Conservation (phyloP, 2,888 invertebrate genomes). For the Agrotis exclamationis region DNA sequence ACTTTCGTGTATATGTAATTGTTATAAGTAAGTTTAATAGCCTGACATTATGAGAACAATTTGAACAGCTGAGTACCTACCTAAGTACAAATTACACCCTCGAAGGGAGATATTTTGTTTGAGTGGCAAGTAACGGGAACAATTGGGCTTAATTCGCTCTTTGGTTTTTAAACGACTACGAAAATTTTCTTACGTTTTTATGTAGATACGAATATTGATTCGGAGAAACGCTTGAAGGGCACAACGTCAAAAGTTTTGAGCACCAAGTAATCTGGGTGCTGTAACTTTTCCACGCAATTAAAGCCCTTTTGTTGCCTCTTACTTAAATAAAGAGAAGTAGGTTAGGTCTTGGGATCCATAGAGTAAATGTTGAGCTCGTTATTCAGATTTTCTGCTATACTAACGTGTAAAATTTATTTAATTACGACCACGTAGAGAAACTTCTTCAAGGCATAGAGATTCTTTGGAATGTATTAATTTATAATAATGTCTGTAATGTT, state of each 20-base stretch:
- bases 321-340: not conserved
- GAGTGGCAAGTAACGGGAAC: slow-evolving; percentile 30
- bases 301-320: not conserved
- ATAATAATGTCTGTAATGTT: too few species aligned
- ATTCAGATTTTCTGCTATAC: not conserved
- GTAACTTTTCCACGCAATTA: slow-evolving; percentile 11
- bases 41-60: slow-evolving; percentile 18
- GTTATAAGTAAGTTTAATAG: slow-evolving; percentile 24
- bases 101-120: slow-evolving; percentile 29
- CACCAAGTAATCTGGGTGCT: not conserved
- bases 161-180: slow-evolving; percentile 13
- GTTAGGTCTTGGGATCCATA: not conserved
- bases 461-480: too few species aligned
- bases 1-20: slow-evolving; percentile 9
- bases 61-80: slow-evolving; percentile 26
- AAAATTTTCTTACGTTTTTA: slow-evolving; percentile 16
- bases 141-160: slow-evolving; percentile 26
- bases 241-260: not conserved
- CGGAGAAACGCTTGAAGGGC: not conserved
- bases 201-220: not conserved
- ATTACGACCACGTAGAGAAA: too few species aligned
- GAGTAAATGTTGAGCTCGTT: not conserved
- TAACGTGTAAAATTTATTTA: too few species aligned
- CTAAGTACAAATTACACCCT: slow-evolving; percentile 32
- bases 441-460: too few species aligned